A percentile compares a stretch with the other conserved stretches of the same genome.
phyloP scores from a whole-genome alignment of 1,140 invertebrate genomes.

The Lepidotrigona ventralis region DNA sequence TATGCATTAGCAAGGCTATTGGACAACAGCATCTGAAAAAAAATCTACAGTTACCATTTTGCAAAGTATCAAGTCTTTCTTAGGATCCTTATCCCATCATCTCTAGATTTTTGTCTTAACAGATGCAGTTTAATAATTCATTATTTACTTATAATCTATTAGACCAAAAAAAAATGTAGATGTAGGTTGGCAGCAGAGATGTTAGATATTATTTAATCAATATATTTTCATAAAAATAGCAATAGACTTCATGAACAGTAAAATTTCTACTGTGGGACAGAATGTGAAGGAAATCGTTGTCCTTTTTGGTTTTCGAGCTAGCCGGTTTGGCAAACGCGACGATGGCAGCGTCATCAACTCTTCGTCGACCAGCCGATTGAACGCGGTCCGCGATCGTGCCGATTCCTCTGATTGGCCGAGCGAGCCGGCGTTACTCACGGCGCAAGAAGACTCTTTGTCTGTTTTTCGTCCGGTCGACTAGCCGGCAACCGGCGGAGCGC shows the following conservation, averaged over 20 bases:
- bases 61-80: not conserved
- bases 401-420: slow-evolving; percentile 65
- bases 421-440: slow-evolving; percentile 58
- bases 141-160: not conserved
- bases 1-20: not conserved
- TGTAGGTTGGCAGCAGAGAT: not conserved
- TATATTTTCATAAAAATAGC: not conserved
- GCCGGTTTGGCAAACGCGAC: slow-evolving; percentile 30
- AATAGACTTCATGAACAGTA: too few relatives aligned
- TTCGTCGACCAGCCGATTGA: slow-evolving; percentile 55
- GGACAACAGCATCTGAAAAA: not conserved
- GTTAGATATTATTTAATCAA: not conserved
- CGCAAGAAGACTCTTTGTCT: slow-evolving; percentile 66
- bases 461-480: slow-evolving; percentile 62
- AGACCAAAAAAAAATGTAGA: not conserved
- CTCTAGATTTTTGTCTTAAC: not conserved
- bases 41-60: not conserved
- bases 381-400: slow-evolving; percentile 59
- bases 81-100: not conserved
- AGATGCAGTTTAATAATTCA: slow-evolving; percentile 1
- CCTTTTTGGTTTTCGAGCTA: slow-evolving; percentile 20
- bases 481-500: slow-evolving; percentile 54
- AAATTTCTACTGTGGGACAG: not conserved
- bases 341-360: slow-evolving; percentile 51
- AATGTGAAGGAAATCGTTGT: not conserved